These are phyloP conservation scores for Poeciliopsis turrubarensis DNA, from an alignment of 2,113 vertebrate genomes.

Conservation along the genomic window DNA sequence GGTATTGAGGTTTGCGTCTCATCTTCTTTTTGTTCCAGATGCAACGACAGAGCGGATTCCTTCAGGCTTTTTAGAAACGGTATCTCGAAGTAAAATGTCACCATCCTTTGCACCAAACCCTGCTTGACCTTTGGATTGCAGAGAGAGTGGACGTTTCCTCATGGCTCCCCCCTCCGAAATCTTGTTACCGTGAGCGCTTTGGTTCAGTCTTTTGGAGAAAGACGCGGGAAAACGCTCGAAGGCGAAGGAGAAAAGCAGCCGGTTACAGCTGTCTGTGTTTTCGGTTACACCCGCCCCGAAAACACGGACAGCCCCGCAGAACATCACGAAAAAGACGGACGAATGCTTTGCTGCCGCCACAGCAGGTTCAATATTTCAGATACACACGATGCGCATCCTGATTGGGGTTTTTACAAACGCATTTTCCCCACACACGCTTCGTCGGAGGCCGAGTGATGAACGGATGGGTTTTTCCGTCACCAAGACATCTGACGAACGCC, in stretches of 20 bases:
- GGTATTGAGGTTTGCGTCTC: not conserved
- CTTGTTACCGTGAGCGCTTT: not conserved
- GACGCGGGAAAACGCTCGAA: not conserved
- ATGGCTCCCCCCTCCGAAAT: not conserved
- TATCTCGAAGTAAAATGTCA: not conserved
- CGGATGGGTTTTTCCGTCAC: not conserved
- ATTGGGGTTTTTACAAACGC: not conserved
- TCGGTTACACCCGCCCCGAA: no score
- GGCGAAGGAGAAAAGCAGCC: not conserved
- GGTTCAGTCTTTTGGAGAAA: not conserved
- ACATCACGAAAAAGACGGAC: no score
- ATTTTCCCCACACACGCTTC: not conserved
- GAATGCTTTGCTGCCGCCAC: not conserved
- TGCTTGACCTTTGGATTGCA: constrained; percentile 21
- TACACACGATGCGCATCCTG: not conserved
- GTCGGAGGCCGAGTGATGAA: not conserved
- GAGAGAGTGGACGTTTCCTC: not conserved
- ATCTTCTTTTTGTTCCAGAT: not conserved
- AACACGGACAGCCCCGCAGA: not conserved
- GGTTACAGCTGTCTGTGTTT: not conserved
- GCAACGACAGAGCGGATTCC: not conserved
- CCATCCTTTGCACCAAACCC: not conserved
- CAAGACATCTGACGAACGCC: not conserved
- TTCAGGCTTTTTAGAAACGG: not conserved
- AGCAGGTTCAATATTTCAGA: not conserved